Evolutionary conservation across 2,888 invertebrate genomes (phyloP).

Genomic region (Busseola fusca): DNA sequence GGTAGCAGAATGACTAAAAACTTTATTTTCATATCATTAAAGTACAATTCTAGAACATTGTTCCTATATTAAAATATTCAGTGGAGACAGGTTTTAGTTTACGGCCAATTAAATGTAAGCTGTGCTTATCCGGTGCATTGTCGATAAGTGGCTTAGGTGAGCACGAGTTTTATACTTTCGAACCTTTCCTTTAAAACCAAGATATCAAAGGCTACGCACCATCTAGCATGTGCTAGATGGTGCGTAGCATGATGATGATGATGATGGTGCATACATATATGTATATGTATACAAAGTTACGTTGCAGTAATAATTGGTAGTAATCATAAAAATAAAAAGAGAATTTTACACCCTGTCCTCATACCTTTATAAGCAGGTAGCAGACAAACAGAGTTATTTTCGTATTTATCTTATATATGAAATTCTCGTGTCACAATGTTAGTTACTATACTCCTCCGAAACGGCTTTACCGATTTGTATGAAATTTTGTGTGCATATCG

Average conservation of each 20-base stretch:
- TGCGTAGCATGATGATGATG: too few species aligned
- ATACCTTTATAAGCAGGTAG: background rate
- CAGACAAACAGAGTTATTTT: too few species aligned
- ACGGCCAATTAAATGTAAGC: constrained; percentile 43
- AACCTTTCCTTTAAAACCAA: constrained; percentile 8
- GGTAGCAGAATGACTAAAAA: too few species aligned
- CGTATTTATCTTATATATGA: too few species aligned
- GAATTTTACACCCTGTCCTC: background rate
- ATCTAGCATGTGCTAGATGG: background rate
- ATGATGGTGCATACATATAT: too few species aligned
- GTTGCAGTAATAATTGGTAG: background rate
- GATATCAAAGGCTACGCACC: background rate
- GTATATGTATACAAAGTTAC: background rate
- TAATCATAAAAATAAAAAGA: too few species aligned
- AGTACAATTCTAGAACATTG: constrained; percentile 28
- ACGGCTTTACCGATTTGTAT: too few species aligned
- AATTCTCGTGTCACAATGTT: too few species aligned
- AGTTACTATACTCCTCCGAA: too few species aligned
- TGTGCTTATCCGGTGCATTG: constrained; percentile 44
- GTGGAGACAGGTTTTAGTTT: constrained; percentile 37
- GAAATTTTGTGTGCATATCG: too few species aligned
- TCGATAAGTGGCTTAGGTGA: constrained; percentile 20
- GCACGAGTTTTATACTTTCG: constrained; percentile 29
- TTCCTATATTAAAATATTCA: constrained; percentile 32
- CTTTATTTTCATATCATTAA: constrained; percentile 5